phyloP scores from a whole-genome alignment of 2,797 vertebrate species.

The Ispidina lecontei region DNA sequence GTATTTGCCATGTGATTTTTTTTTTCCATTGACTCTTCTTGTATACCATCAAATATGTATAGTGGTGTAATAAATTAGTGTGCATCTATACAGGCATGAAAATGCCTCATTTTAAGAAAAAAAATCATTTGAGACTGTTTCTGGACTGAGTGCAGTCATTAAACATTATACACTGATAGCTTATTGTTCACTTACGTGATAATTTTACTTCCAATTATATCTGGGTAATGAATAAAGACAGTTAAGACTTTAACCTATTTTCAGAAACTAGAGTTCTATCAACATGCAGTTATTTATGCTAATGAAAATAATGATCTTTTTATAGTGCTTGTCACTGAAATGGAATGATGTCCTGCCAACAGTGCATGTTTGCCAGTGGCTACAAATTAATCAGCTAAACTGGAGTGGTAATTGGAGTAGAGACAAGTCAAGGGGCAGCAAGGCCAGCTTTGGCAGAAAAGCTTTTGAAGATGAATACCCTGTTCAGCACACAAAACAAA shows the following conservation, averaged over 20 bases:
- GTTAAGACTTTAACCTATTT: conserved; percentile 71
- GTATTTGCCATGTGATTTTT: background rate
- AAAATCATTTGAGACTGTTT: background rate
- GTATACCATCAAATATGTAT: background rate
- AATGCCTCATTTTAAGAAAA: background rate
- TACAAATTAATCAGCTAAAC: conserved; percentile 77
- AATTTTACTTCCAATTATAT: conserved; percentile 71
- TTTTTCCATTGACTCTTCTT: background rate
- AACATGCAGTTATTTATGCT: conserved; percentile 76
- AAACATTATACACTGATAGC: conserved; percentile 11
- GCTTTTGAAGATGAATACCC: conserved; percentile 59
- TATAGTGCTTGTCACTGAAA: conserved; percentile 72
- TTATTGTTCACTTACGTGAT: conserved; percentile 58
- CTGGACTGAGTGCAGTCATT: conserved; percentile 30
- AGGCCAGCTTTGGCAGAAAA: conserved; percentile 52
- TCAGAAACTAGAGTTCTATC: conserved; percentile 69
- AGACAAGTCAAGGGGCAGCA: conserved; percentile 67
- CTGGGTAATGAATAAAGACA: conserved; percentile 71
- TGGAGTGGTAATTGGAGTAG: conserved; percentile 71
- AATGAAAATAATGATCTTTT: conserved; percentile 78
- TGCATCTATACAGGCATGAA: background rate
- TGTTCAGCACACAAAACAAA: conserved; percentile 41
- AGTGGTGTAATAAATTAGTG: background rate
- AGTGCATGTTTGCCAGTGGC: conserved; percentile 73
- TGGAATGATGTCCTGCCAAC: conserved; percentile 73